These are phyloP conservation scores for Brachionus plicatilis DNA, from an alignment of 1,140 invertebrate species.

Conservation along the genomic window DNA sequence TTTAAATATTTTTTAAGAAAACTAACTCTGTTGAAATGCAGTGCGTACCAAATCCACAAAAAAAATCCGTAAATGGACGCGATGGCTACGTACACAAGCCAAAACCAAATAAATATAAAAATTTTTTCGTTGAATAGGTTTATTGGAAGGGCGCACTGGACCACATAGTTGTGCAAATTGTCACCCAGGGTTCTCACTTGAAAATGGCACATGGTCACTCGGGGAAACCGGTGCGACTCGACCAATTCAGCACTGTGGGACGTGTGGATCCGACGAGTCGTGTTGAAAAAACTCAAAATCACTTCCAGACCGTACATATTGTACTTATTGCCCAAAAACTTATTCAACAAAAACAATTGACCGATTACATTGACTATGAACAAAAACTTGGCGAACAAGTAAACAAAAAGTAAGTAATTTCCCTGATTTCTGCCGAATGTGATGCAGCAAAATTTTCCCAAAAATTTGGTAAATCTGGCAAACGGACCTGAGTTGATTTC, in stretches of 20 bases:
- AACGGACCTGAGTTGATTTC: slow-evolving; percentile 47
- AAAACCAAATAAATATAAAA: slow-evolving; percentile 61
- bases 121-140: slow-evolving; percentile 62
- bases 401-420: slow-evolving; percentile 57
- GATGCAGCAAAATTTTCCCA: slow-evolving; percentile 49
- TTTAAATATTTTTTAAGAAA: slow-evolving; percentile 56
- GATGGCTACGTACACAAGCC: slow-evolving; percentile 59
- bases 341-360: slow-evolving; percentile 59
- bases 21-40: slow-evolving; percentile 47
- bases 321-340: slow-evolving; percentile 57
- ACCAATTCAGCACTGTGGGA: slow-evolving; percentile 37
- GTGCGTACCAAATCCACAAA: slow-evolving; percentile 48
- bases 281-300: slow-evolving; percentile 48
- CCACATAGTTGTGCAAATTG: slow-evolving; percentile 57
- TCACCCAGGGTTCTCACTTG: slow-evolving; percentile 58
- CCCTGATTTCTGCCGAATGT: slow-evolving; percentile 55
- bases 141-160: slow-evolving; percentile 60
- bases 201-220: slow-evolving; percentile 60
- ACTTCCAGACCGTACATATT: slow-evolving; percentile 58
- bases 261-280: neutral
- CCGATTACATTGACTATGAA: slow-evolving; percentile 59
- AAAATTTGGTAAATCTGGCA: slow-evolving; percentile 42
- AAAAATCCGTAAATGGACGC: slow-evolving; percentile 55
- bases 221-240: slow-evolving; percentile 55
- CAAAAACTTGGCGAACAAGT: slow-evolving; percentile 58